Conservation (phyloP, 2,797 vertebrate species). For the Peromyscus eremicus region DNA sequence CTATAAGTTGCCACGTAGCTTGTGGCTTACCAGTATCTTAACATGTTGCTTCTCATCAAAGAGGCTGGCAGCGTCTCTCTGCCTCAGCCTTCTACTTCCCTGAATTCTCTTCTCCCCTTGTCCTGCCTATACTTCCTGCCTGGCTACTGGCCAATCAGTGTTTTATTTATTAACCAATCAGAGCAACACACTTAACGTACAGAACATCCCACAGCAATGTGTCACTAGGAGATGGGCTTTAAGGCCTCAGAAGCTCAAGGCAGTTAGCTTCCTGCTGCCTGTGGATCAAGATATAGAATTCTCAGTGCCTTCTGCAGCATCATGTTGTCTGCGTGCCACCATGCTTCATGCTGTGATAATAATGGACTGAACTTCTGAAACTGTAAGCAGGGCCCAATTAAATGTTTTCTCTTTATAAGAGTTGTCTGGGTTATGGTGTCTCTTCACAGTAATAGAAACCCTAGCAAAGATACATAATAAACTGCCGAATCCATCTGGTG, state of each 20-base stretch:
- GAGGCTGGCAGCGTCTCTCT: too few species aligned
- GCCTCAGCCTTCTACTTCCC: too few species aligned
- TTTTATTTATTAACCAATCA: too few species aligned
- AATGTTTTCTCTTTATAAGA: not conserved
- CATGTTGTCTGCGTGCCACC: not conserved
- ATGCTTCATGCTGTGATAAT: not conserved
- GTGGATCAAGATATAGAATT: not conserved
- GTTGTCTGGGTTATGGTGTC: not conserved
- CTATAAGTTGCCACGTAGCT: too few species aligned
- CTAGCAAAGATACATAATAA: not conserved
- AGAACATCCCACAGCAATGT: too few species aligned
- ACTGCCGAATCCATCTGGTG: not conserved
- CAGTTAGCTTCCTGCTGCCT: not conserved
- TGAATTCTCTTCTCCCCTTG: too few species aligned
- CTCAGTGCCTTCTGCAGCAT: not conserved
- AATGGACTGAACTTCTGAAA: not conserved
- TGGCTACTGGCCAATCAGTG: too few species aligned
- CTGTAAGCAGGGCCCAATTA: not conserved
- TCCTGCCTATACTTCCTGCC: too few species aligned
- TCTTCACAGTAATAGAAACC: not conserved
- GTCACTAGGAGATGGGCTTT: not conserved
- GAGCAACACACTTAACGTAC: too few species aligned
- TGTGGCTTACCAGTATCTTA: too few species aligned
- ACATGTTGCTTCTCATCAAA: too few species aligned
- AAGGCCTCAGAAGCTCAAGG: not conserved